Conservation (phyloP, 1,140 invertebrate genomes). For the Dendrolimus punctatus region DNA sequence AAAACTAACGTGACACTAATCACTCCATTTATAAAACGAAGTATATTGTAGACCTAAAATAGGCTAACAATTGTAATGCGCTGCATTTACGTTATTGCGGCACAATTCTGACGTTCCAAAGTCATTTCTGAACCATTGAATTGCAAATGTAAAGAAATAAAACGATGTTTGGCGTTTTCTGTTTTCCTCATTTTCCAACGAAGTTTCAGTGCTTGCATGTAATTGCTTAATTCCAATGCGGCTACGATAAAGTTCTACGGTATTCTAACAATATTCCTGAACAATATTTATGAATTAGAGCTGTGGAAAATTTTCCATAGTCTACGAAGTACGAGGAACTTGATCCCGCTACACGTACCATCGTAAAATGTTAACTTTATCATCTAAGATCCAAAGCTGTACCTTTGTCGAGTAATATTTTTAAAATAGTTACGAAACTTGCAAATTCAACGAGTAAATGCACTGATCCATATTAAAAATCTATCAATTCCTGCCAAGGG, state of each 20-base stretch:
- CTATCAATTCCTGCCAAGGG: too few relatives aligned
- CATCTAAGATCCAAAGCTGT: too few relatives aligned
- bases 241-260: conserved; percentile 24
- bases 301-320: not conserved
- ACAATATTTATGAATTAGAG: conserved; percentile 24
- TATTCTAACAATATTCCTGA: conserved; percentile 14
- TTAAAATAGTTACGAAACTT: too few relatives aligned
- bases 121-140: conserved; percentile 45
- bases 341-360: too few relatives aligned
- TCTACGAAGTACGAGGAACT: too few relatives aligned
- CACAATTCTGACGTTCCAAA: conserved; percentile 18
- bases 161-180: conserved; percentile 45
- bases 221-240: conserved; percentile 47
- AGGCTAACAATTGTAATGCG: conserved; percentile 1
- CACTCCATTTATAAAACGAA: not conserved
- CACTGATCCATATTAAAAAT: too few relatives aligned
- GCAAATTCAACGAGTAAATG: too few relatives aligned
- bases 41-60: conserved; percentile 1
- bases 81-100: conserved; percentile 7
- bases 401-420: too few relatives aligned
- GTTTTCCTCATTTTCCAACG: conserved; percentile 38
- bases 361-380: too few relatives aligned
- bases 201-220: conserved; percentile 46
- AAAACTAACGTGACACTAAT: too few relatives aligned
- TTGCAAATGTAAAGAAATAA: conserved; percentile 50